Evolutionary conservation across 1,140 invertebrate genomes (phyloP), one percentile per base, ranked within the genome.

Genomic region (Holcopasites calliopsidis): DNA sequence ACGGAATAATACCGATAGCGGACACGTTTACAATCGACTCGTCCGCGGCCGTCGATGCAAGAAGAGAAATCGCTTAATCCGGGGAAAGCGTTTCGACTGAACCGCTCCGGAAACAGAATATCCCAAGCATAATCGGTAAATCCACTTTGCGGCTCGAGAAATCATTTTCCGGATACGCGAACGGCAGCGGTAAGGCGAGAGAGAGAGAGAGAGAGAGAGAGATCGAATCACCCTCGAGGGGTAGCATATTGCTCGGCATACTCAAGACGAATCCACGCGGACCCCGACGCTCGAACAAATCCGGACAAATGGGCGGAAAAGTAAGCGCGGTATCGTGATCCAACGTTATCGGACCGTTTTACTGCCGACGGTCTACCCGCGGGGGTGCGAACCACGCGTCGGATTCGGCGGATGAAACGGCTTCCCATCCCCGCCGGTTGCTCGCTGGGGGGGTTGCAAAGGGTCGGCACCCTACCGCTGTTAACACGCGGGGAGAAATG

Each of bases 381-480:
- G 71, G 58, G 73, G 54, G 49, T 62, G 69, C 28, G 35, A 57
- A 55, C 54, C 66, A n/a, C n/a, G n/a, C n/a, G 49, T 87, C 68
- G 86, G 86, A 90, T 90, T 90, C 87, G 88, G 89, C 73, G 89
- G 86, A 78, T 82, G 75, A 80, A 84, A 84, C 69, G 75, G 57
- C 77, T 77, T 85, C 84, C 44, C 68, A 64, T 84, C 80, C 82
- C 82, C 80, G 40, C n/a, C 66, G 76, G 58, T 62, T 50, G 16
- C 28, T 42, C 64, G 47, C n/a, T 44, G 70, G 79, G 87, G 87
- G 88, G 89, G 88, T 86, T 80, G 85, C 85, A 86, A n/a, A n/a
- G n/a, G n/a, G n/a, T n/a, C n/a, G n/a, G n/a, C n/a, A n/a, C n/a
- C 84, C 89, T 88, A 66, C 35, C 60, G 52, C 50, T 55, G 57